These are phyloP conservation scores for Drosophila nannoptera DNA, from an alignment of 1,140 invertebrate genomes.

Conservation along the genomic window DNA sequence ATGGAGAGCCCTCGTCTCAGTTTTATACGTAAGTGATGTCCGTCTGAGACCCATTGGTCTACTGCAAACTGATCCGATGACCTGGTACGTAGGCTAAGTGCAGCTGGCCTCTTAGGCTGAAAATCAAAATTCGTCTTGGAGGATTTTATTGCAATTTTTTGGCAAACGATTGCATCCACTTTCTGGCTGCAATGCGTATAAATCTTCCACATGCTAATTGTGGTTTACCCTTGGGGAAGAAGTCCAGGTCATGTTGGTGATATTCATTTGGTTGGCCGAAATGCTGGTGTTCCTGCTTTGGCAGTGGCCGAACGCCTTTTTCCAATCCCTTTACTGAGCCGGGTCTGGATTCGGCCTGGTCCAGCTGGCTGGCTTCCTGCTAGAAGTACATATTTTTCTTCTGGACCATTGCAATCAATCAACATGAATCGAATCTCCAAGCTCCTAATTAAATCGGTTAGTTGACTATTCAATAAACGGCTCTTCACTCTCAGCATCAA, in stretches of 20 bases:
- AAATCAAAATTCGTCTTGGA: slow-evolving; percentile 18
- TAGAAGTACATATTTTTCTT: background rate
- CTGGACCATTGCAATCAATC: background rate
- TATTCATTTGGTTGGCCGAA: slow-evolving; percentile 19
- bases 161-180: background rate
- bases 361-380: slow-evolving; percentile 31
- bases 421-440: too few species aligned
- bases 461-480: too few species aligned
- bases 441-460: too few species aligned
- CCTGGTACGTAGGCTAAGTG: background rate
- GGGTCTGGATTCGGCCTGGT: slow-evolving; percentile 42
- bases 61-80: too few species aligned
- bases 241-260: slow-evolving; percentile 3
- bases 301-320: slow-evolving; percentile 25
- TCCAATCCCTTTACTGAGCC: slow-evolving; percentile 24
- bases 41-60: too few species aligned
- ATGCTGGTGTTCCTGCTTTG: slow-evolving; percentile 39
- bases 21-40: slow-evolving; percentile 34
- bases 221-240: slow-evolving; percentile 5
- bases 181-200: slow-evolving; percentile 8
- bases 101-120: slow-evolving; percentile 6
- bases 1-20: slow-evolving; percentile 17
- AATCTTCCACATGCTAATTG: slow-evolving; percentile 9
- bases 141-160: background rate
- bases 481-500: too few species aligned